Conservation (phyloP, 2,797 vertebrate genomes). For the Premnoplex brunnescens region DNA sequence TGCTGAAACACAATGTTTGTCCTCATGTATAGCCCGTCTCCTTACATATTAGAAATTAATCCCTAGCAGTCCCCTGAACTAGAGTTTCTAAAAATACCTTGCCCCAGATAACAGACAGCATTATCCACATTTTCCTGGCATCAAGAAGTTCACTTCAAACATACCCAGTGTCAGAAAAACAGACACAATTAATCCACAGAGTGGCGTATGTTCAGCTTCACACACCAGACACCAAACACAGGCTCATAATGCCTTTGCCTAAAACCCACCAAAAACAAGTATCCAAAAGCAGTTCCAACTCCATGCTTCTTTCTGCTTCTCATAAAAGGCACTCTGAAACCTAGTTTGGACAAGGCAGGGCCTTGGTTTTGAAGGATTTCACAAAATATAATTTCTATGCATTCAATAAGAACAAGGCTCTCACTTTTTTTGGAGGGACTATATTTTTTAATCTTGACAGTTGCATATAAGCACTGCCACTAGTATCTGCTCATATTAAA, state of each 20-base stretch:
- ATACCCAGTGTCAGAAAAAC: neutral
- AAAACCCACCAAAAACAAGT: fast-evolving
- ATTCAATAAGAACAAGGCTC: neutral
- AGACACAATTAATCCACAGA: neutral
- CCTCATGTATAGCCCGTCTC: fast-evolving
- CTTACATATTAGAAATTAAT: neutral
- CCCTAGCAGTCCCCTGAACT: neutral
- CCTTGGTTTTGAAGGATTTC: neutral
- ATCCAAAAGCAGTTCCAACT: neutral
- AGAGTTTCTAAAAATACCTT: neutral
- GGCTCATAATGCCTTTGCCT: neutral
- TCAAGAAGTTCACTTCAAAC: neutral
- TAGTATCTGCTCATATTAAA: neutral
- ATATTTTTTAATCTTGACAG: neutral
- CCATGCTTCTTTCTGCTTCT: neutral
- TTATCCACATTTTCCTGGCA: neutral
- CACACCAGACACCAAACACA: fast-evolving
- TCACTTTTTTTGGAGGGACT: neutral
- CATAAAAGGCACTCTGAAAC: neutral
- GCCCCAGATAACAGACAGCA: neutral
- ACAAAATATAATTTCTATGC: neutral
- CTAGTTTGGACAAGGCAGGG: fast-evolving
- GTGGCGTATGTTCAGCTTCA: neutral
- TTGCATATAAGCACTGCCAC: neutral
- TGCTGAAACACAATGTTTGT: neutral